Conservation (phyloP, 1,140 invertebrate genomes). For the Hermatobates lingyangjiaoensis region DNA sequence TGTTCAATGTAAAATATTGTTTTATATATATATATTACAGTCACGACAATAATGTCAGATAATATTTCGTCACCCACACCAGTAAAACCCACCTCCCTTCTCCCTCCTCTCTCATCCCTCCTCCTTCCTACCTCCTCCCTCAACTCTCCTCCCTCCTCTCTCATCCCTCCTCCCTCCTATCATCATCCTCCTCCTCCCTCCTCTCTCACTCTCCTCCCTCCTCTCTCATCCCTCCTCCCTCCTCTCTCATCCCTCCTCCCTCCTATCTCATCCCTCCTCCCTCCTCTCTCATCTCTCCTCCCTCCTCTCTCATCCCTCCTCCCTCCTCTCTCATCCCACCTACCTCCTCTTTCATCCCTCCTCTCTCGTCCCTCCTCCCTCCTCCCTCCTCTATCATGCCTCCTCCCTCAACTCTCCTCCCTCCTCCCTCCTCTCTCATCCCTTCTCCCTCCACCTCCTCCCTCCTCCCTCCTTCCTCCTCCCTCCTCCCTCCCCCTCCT, state of each 20-base stretch:
- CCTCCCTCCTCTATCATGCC: neutral
- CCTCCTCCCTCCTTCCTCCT: neutral
- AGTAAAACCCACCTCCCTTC: too few species aligned
- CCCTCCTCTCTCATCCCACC: neutral
- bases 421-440: neutral
- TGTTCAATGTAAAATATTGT: too few species aligned
- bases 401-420: neutral
- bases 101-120: too few species aligned
- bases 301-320: neutral
- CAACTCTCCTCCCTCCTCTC: too few species aligned
- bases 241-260: neutral
- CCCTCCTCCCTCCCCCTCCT: neutral
- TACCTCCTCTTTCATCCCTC: neutral
- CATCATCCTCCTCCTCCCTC: too few species aligned
- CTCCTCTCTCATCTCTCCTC: neutral
- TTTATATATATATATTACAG: too few species aligned
- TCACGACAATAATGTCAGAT: too few species aligned
- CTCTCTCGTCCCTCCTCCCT: neutral
- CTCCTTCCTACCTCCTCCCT: too few species aligned
- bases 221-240: neutral
- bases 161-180: neutral
- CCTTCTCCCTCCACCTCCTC: neutral
- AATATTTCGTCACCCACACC: too few species aligned
- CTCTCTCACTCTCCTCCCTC: neutral
- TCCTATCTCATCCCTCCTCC: neutral